Base-by-base conservation (phyloP, 2,113 vertebrate genomes). In the Istiophorus platypterus region DNA sequence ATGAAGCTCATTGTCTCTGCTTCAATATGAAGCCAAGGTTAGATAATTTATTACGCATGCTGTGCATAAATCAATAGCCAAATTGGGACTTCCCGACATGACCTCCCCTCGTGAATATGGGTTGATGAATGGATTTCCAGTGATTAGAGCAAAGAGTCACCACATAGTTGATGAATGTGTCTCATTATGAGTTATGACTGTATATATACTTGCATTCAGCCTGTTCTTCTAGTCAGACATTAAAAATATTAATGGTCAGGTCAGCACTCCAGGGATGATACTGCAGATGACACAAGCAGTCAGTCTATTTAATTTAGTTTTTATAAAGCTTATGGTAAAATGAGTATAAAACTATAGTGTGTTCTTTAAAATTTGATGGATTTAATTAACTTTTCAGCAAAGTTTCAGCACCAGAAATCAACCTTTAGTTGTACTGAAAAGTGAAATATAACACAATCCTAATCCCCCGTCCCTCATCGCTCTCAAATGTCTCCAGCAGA, bases 11-110 rank as follows among this genome's bases (percentile, higher is more conserved):
- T 82, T 88, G 89, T 86, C 74, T 71, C 76, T 41, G 74, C 87
- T 91, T 88, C 80, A 89, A 89, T 91, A 78, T 72, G 85, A 82
- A 86, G 56, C 84, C 86, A 90, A 88, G 91, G 91, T 91, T 80
- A 88, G 82, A 88, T 80, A 72, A 88, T 85, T 91, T 85, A 91
- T 90, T 90, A 86, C 65, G 72, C 81, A 89, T 86, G 84, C 82
- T 64, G 56, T 41, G 76, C 72, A 85, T 86, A 66, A 88, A 91
- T 89, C 88, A 86, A 80, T 85, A 82, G 45, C 72, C 71, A 79
- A 88, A 83, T 52, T 52, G 80, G 79, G 62, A 64, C 58, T 72
- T 73, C 41, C 79, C 77, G 83, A 85, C 75, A 66, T 72, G 47
- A 69, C 58, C 78, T 78, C 69, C 85, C 41, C 52, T 0, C 24